phyloP scores from a whole-genome alignment of 2,888 invertebrate genomes.

The Kryphioiulus occultus region DNA sequence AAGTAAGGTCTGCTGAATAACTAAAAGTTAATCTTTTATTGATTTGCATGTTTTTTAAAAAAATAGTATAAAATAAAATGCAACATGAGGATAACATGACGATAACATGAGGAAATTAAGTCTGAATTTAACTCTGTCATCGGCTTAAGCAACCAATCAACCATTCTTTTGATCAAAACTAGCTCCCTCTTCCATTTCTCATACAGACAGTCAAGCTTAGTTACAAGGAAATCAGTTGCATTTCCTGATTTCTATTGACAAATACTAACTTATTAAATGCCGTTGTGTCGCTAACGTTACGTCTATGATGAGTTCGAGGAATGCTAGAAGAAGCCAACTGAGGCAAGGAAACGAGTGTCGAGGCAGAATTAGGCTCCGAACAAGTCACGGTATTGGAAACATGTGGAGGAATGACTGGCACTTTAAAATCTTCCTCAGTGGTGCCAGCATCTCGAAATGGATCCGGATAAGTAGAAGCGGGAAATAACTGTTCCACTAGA shows the following conservation, averaged over 20 bases:
- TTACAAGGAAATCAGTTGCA: too few relatives aligned
- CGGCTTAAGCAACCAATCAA: too few relatives aligned
- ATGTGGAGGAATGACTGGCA: slow-evolving; percentile 53
- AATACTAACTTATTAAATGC: slow-evolving; percentile 75
- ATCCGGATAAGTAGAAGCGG: slow-evolving; percentile 73
- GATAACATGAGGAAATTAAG: too few relatives aligned
- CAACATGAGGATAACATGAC: too few relatives aligned
- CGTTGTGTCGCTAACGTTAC: slow-evolving; percentile 85
- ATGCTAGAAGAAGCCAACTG: slow-evolving; percentile 57
- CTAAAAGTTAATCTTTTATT: too few relatives aligned
- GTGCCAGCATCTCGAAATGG: slow-evolving; percentile 70
- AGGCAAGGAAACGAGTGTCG: slow-evolving; percentile 54
- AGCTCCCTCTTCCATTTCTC: too few relatives aligned
- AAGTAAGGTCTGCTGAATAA: too few relatives aligned
- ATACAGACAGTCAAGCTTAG: too few relatives aligned
- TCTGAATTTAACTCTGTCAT: too few relatives aligned
- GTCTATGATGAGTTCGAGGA: slow-evolving; percentile 67
- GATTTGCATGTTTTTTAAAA: too few relatives aligned
- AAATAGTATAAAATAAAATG: too few relatives aligned
- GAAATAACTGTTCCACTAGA: slow-evolving; percentile 71
- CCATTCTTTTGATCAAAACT: too few relatives aligned
- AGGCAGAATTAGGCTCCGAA: background rate
- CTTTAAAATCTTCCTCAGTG: slow-evolving; percentile 45
- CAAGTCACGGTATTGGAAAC: slow-evolving; percentile 6
- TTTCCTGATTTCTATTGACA: background rate